phyloP scores from a whole-genome alignment of 1,140 invertebrate genomes.

The Drosophila obscura region DNA sequence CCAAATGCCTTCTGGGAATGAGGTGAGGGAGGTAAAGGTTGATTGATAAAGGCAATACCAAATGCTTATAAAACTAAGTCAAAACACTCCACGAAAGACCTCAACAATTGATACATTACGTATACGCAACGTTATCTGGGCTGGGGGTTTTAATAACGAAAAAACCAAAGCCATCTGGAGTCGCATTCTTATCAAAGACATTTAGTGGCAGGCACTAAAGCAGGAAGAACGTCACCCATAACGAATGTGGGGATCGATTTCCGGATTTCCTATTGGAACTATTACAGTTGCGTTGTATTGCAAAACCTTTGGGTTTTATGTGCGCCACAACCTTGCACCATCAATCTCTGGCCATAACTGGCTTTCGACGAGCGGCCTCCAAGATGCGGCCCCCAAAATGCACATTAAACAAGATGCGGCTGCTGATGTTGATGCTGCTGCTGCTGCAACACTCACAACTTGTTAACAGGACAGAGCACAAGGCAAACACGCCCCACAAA shows the following conservation, averaged over 20 bases:
- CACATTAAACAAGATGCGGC: slow-evolving; percentile 42
- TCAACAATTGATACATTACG: slow-evolving; percentile 14
- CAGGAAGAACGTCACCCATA: neutral
- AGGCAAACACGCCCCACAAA: slow-evolving; percentile 44
- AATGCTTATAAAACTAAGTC: neutral
- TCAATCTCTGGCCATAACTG: slow-evolving; percentile 31
- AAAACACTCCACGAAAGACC: slow-evolving; percentile 6
- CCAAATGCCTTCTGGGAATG: slow-evolving; percentile 1
- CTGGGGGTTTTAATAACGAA: neutral
- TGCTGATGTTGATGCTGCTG: slow-evolving; percentile 19
- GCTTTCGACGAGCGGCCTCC: slow-evolving; percentile 9
- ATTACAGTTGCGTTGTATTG: neutral
- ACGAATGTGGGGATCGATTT: neutral
- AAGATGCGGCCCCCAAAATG: slow-evolving; percentile 13
- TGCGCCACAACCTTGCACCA: slow-evolving; percentile 38
- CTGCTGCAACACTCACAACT: slow-evolving; percentile 44
- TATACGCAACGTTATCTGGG: slow-evolving; percentile 35
- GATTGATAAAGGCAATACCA: too few relatives aligned
- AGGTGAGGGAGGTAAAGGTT: neutral
- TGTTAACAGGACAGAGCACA: slow-evolving; percentile 71
- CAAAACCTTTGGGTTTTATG: slow-evolving; percentile 8
- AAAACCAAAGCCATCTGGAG: slow-evolving; percentile 1
- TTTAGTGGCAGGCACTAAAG: slow-evolving; percentile 21
- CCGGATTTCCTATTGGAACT: neutral
- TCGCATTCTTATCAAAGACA: slow-evolving; percentile 10